phyloP scores from a whole-genome alignment of 2,888 invertebrate species.

The Ectemnius continuus region DNA sequence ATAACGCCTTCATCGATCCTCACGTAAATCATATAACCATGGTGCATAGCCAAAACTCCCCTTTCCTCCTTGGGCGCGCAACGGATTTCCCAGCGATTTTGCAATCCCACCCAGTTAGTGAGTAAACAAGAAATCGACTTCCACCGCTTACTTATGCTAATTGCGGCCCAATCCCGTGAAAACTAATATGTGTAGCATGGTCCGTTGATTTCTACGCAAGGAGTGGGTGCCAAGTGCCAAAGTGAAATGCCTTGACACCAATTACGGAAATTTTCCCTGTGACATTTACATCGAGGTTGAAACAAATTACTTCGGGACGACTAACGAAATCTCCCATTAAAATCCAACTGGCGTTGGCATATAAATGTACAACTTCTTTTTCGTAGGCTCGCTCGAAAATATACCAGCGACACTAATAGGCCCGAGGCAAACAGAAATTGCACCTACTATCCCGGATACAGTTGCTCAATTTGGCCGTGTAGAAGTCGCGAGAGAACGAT shows the following conservation, averaged over 20 bases:
- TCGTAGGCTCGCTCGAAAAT: too few species aligned
- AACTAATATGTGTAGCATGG: background rate
- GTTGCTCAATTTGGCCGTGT: slow-evolving; percentile 21
- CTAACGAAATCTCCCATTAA: background rate
- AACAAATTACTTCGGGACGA: background rate
- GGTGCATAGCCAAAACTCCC: background rate
- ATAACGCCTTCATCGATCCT: slow-evolving; percentile 11
- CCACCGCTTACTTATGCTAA: slow-evolving; percentile 5
- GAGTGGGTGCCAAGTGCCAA: background rate
- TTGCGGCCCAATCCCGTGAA: background rate
- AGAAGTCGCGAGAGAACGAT: slow-evolving; percentile 10
- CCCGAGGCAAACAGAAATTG: slow-evolving; percentile 21
- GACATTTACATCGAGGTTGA: background rate
- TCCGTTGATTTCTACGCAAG: background rate
- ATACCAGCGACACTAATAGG: slow-evolving; percentile 2
- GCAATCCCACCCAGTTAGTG: background rate
- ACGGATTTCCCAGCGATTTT: background rate
- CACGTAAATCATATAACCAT: slow-evolving; percentile 6
- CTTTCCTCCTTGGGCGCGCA: too few species aligned
- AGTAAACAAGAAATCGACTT: background rate
- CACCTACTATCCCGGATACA: slow-evolving; percentile 13
- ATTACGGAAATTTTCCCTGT: background rate
- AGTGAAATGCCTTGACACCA: slow-evolving; percentile 1
- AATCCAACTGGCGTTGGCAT: background rate
- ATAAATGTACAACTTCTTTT: too few species aligned